These are phyloP conservation scores for Bedellia somnulentella DNA, from an alignment of 2,888 invertebrate species.

Conservation along the genomic window DNA sequence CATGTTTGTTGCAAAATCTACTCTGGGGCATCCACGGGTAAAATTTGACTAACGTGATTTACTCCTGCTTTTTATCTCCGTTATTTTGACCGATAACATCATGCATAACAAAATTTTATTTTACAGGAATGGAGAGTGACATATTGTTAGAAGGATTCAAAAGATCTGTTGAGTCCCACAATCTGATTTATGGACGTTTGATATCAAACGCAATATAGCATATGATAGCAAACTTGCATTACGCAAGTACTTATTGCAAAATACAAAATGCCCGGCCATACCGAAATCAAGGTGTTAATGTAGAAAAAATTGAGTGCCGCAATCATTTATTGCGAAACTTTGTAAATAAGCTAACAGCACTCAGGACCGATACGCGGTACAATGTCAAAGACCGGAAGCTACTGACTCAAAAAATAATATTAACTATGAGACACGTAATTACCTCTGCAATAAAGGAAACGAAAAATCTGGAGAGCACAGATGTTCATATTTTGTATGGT, in stretches of 20 bases:
- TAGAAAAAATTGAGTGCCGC: conserved; percentile 13
- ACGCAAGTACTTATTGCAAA: conserved; percentile 19
- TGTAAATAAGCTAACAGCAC: conserved; percentile 8
- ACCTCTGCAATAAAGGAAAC: conserved; percentile 4
- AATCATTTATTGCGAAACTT: conserved; percentile 12
- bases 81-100: no score
- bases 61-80: no score
- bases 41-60: no score
- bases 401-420: conserved; percentile 8
- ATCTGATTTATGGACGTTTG: conserved; percentile 15
- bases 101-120: no score
- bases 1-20: conserved; percentile 8
- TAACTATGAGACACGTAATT: conserved; percentile 9
- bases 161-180: conserved; percentile 15
- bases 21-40: conserved; percentile 7
- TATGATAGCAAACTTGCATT: no score
- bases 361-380: conserved; percentile 9
- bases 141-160: conserved; percentile 16
- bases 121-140: conserved; percentile 8
- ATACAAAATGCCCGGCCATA: conserved; percentile 10
- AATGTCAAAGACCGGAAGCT: no score
- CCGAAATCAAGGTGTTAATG: conserved; percentile 8
- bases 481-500: conserved; percentile 5
- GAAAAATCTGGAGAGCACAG: conserved; percentile 2
- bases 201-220: conserved; percentile 22